These are phyloP conservation scores for Drosophila koepferae DNA, from an alignment of 2,888 invertebrate species.

Conservation along the genomic window DNA sequence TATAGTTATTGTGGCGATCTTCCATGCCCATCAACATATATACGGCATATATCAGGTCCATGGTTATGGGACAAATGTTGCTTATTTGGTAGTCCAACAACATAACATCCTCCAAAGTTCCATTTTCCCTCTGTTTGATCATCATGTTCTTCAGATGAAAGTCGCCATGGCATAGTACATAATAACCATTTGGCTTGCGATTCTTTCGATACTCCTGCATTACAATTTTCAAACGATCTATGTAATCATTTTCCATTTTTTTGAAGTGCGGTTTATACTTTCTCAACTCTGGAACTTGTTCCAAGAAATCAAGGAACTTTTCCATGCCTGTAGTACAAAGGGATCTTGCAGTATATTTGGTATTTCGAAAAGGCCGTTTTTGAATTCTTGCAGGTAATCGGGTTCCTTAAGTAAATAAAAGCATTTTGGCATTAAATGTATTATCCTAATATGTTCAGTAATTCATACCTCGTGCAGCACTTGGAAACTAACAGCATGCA, in stretches of 20 bases:
- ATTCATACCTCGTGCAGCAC: conserved; percentile 74
- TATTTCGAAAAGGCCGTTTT: conserved; percentile 79
- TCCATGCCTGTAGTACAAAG: conserved; percentile 34
- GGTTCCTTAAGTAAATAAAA: conserved; percentile 36
- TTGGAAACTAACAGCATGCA: conserved; percentile 83
- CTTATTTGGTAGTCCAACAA: conserved; percentile 70
- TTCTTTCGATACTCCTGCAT: conserved; percentile 41
- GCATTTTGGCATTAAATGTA: not conserved
- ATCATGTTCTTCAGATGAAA: conserved; percentile 70
- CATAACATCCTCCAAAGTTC: conserved; percentile 47
- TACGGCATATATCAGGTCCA: conserved; percentile 69
- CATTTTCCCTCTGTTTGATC: conserved; percentile 45
- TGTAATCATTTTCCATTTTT: conserved; percentile 29
- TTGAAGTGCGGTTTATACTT: conserved; percentile 43
- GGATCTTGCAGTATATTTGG: conserved; percentile 33
- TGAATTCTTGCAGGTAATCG: conserved; percentile 56
- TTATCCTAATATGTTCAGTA: not conserved
- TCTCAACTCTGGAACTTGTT: conserved; percentile 32
- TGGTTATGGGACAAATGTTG: conserved; percentile 55
- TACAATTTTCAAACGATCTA: conserved; percentile 9
- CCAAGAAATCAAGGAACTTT: conserved; percentile 51
- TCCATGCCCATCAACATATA: conserved; percentile 58
- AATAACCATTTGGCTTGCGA: conserved; percentile 45
- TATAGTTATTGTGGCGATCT: conserved; percentile 48
- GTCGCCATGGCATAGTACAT: conserved; percentile 70